phyloP scores from a whole-genome alignment of 2,888 invertebrate species.

The Lasioglossum figueresi region DNA sequence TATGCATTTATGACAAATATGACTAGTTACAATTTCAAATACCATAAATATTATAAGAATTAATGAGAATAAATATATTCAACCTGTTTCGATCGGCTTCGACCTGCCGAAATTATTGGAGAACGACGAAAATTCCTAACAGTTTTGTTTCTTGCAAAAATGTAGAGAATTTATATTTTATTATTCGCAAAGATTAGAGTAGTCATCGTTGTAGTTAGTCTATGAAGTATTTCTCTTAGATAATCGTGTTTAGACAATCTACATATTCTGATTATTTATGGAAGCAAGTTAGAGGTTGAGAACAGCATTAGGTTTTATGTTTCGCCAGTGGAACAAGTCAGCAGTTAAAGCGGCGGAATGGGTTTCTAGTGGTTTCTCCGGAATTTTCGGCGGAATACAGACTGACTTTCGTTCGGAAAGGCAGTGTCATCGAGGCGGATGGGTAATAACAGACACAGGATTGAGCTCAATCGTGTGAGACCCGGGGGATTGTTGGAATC shows the following conservation, averaged over 20 bases:
- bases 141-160: too few relatives aligned
- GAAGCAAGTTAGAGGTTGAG: neutral
- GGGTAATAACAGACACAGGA: slow-evolving; percentile 57
- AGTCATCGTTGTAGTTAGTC: neutral
- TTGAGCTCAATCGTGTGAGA: slow-evolving; percentile 67
- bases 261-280: neutral
- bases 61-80: too few relatives aligned
- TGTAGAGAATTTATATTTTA: neutral
- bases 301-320: neutral
- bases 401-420: slow-evolving; percentile 40
- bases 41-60: too few relatives aligned
- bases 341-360: neutral
- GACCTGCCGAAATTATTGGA: too few relatives aligned
- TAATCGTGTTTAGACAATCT: too few relatives aligned
- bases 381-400: neutral
- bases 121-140: too few relatives aligned
- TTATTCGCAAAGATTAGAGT: too few relatives aligned
- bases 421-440: slow-evolving; percentile 47
- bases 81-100: too few relatives aligned
- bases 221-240: neutral
- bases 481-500: slow-evolving; percentile 58
- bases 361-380: neutral
- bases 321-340: neutral
- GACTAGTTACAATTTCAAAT: too few relatives aligned
- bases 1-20: too few relatives aligned